Evolutionary conservation across 2,888 invertebrate genomes (phyloP).

Genomic region (Acheta domesticus): DNA sequence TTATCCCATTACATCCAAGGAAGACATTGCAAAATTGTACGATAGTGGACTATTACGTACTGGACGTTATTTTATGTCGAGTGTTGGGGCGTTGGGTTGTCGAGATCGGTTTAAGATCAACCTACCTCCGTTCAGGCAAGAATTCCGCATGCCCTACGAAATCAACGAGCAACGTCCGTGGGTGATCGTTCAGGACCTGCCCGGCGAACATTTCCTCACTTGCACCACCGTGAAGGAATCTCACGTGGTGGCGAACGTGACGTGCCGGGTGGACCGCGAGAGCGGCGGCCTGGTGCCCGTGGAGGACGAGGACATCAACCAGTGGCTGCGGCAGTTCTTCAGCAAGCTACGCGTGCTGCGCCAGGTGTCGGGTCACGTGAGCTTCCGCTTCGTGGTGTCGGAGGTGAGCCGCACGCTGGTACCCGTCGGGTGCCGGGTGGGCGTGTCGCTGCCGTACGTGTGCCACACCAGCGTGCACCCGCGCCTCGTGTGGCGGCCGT

Average conservation of each 20-base stretch:
- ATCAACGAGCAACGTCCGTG: constrained; percentile 72
- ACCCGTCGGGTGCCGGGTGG: constrained; percentile 68
- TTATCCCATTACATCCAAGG: constrained; percentile 62
- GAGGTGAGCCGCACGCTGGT: constrained; percentile 55
- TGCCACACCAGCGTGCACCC: constrained; percentile 70
- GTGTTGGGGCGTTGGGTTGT: constrained; percentile 71
- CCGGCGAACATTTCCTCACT: constrained; percentile 72
- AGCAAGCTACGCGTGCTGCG: constrained; percentile 60
- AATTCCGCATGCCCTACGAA: constrained; percentile 65
- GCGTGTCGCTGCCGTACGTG: constrained; percentile 75
- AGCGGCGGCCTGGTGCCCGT: constrained; percentile 67
- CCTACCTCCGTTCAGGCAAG: constrained; percentile 61
- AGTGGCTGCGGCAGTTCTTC: constrained; percentile 71
- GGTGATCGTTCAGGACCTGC: constrained; percentile 73
- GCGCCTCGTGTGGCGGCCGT: constrained; percentile 60
- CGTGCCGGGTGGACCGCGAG: constrained; percentile 67
- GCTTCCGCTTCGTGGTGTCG: constrained; percentile 69
- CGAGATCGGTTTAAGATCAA: constrained; percentile 67
- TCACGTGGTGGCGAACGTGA: constrained; percentile 73
- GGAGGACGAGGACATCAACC: constrained; percentile 61
- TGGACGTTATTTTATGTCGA: constrained; percentile 66
- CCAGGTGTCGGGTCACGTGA: constrained; percentile 72
- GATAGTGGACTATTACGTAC: constrained; percentile 59
- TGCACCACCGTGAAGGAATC: constrained; percentile 80
- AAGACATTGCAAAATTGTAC: constrained; percentile 67